These are phyloP conservation scores for Psilanteris sp. DNA, from an alignment of 1,140 invertebrate genomes.

Conservation along the genomic window DNA sequence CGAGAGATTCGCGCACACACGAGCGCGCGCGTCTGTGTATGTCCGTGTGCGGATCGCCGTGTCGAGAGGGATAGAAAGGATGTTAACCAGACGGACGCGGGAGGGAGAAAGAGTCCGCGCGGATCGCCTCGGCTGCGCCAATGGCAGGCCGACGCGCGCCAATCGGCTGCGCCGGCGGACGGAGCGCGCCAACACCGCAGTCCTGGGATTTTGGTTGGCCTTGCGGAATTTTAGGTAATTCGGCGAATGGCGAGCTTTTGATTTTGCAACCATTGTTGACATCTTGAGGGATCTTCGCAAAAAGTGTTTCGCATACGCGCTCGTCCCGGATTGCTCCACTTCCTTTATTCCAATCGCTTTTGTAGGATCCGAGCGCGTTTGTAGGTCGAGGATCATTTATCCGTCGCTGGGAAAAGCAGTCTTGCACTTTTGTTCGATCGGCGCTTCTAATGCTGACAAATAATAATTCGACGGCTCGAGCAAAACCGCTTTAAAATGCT, in stretches of 20 bases:
- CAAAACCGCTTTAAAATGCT: background rate
- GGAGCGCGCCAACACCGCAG: background rate
- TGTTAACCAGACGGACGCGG: constrained; percentile 42
- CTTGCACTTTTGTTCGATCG: constrained; percentile 34
- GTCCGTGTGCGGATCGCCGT: constrained; percentile 25
- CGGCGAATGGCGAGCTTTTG: constrained; percentile 61
- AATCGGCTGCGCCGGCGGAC: constrained; percentile 35
- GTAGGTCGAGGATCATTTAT: constrained; percentile 50
- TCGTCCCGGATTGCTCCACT: constrained; percentile 36
- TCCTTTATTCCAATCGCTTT: constrained; percentile 44
- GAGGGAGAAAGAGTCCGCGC: constrained; percentile 69
- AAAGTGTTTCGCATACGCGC: constrained; percentile 42
- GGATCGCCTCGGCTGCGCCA: constrained; percentile 67
- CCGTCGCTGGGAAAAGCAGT: constrained; percentile 1
- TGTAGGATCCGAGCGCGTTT: constrained; percentile 28
- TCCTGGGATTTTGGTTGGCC: constrained; percentile 34
- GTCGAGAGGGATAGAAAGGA: constrained; percentile 48
- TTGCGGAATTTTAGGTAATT: constrained; percentile 57
- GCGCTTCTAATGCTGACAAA: constrained; percentile 33
- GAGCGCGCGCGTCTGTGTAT: constrained; percentile 4
- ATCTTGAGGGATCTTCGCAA: constrained; percentile 57
- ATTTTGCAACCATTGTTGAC: constrained; percentile 64
- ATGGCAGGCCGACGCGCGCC: constrained; percentile 57
- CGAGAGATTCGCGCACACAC: constrained; percentile 63
- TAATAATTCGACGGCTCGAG: constrained; percentile 10